phyloP scores from a whole-genome alignment of 2,797 vertebrate genomes.

The Corythornis leucogaster region DNA sequence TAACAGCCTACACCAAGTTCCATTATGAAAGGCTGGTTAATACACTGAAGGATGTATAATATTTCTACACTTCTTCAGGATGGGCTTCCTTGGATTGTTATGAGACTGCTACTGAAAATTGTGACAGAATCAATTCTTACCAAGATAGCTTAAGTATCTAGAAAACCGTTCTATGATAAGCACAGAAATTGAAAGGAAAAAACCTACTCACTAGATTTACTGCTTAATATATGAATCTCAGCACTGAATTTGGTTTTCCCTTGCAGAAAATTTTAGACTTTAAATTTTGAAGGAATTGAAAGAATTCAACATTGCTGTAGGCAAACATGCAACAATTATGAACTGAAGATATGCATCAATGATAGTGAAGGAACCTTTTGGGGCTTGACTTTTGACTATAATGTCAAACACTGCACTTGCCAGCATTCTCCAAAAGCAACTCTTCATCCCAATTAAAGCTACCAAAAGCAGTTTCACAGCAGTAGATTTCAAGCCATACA shows the following conservation, averaged over 20 bases:
- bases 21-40: not conserved
- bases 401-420: not conserved
- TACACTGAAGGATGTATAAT: not conserved
- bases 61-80: not conserved
- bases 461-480: not conserved
- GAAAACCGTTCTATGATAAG: not conserved
- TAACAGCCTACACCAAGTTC: not conserved
- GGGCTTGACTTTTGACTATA: not conserved
- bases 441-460: not conserved
- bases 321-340: not conserved
- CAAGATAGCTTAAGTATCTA: not conserved
- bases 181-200: not conserved
- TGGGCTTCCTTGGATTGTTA: not conserved
- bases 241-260: not conserved
- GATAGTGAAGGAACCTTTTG: not conserved
- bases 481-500: not conserved
- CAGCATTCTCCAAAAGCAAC: not conserved
- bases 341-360: not conserved
- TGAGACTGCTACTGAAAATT: not conserved
- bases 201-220: not conserved
- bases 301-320: not conserved
- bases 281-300: not conserved
- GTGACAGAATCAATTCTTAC: not conserved
- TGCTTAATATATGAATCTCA: not conserved
- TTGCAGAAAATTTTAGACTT: not conserved